Conservation (phyloP, 2,113 vertebrate genomes). For the Phalacrocorax aristotelis region DNA sequence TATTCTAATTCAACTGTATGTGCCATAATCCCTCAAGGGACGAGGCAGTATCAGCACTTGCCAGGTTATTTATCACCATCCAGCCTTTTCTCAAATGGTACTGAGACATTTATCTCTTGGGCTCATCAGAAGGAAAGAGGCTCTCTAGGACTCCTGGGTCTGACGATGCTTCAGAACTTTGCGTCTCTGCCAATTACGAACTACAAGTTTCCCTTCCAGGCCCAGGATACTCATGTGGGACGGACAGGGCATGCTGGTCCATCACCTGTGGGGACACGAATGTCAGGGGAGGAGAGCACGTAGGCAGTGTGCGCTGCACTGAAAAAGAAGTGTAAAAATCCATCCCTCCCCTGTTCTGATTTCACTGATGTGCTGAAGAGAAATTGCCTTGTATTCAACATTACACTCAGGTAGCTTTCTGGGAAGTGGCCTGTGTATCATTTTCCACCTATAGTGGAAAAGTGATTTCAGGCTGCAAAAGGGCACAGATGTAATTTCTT, state of each 20-base stretch:
- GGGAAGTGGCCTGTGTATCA: background rate
- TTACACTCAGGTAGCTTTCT: background rate
- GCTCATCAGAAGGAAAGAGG: background rate
- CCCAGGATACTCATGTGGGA: rapidly evolving
- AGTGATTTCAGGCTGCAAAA: background rate
- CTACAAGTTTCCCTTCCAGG: background rate
- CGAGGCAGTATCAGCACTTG: background rate
- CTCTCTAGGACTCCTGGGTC: background rate
- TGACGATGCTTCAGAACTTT: background rate
- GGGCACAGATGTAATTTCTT: background rate
- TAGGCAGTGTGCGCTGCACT: rapidly evolving
- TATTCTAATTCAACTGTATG: background rate
- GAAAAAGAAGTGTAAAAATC: background rate
- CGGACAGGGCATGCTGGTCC: background rate
- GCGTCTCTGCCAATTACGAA: background rate
- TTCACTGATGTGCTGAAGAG: background rate
- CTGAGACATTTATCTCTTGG: background rate
- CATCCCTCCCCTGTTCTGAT: background rate
- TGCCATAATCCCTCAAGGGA: background rate
- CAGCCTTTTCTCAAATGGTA: background rate
- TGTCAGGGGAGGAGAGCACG: background rate
- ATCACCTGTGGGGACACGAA: background rate
- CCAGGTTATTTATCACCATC: background rate
- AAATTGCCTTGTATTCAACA: background rate
- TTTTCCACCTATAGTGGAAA: background rate